Evolutionary conservation across 35 echinoderm and acorn worm genomes (phyloP), one percentile per base, ranked within the genome.

Genomic region (Apostichopus japonicus): DNA sequence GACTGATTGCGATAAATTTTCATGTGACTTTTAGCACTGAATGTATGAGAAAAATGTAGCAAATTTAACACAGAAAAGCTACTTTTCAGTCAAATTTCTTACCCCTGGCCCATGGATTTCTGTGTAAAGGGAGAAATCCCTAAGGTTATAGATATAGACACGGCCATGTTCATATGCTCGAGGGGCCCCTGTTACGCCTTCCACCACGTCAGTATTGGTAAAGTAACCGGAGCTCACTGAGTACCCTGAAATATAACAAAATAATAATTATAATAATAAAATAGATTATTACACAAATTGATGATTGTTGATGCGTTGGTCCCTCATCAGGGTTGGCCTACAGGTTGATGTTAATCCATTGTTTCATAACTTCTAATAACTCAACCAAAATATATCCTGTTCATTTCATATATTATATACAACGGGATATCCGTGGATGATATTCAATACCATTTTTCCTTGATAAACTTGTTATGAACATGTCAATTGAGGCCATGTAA

Each of bases 151-250:
- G 33, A 99, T 95, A 54, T 96, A 99, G 52, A 96, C 97, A 5
- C 87, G 56, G 5, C 97, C 97, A 51, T 88, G 90, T 65, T 99
- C 93, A 75, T 99, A 99, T 10, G 97, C 97, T 67, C 97, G 90
- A 9, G 97, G 97, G 4, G 97, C 95, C 6, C 97, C 97, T 14
- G 95, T 96, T 51, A 95, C 97, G 4, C 97, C 97, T 21, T 96
- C 84, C 17, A 93, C 87, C 2, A 80, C 62, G n/a, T 73, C n/a
- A 6, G 79, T 83, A 22, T 65, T 86, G 23, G 93, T 44, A 52
- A 99, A 99, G 63, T 99, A 92, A 55, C 97, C 97, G 11, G 97
- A 99, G 9, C 92, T 93, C 6, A 99, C 93, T 4, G 97, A 92
- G 90, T 99, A 99, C 58, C 97, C 97, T 99, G 61, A 14, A 79